Conservation (phyloP, 2,888 invertebrate species). For the Lepidochitona cinerea region DNA sequence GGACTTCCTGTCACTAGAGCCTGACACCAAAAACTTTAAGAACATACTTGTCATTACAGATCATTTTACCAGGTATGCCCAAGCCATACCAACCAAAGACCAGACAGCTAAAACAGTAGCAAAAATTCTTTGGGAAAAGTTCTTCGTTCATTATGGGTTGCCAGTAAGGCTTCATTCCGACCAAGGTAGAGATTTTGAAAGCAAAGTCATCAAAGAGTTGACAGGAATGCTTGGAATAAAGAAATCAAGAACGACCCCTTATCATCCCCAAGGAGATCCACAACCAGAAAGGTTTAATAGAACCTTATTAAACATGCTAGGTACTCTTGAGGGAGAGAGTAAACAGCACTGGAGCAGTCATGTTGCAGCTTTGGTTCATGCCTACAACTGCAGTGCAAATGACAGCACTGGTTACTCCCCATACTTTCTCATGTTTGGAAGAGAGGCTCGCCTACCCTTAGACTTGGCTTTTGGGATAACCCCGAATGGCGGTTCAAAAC, state of each 20-base stretch:
- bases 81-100: slow-evolving; percentile 24
- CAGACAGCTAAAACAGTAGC: slow-evolving; percentile 28
- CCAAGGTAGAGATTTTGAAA: slow-evolving; percentile 28
- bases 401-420: slow-evolving; percentile 23
- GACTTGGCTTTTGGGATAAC: slow-evolving; percentile 8
- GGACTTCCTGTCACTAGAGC: slow-evolving; percentile 16
- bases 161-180: slow-evolving; percentile 23
- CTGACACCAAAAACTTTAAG: slow-evolving; percentile 17
- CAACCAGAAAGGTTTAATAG: slow-evolving; percentile 24
- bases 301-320: slow-evolving; percentile 23
- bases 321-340: slow-evolving; percentile 18
- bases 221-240: slow-evolving; percentile 13
- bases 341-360: slow-evolving; percentile 20
- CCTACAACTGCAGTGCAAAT: slow-evolving; percentile 24
- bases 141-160: slow-evolving; percentile 28
- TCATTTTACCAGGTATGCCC: slow-evolving; percentile 26
- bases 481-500: no score
- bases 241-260: slow-evolving; percentile 26
- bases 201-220: slow-evolving; percentile 23
- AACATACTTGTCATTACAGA: slow-evolving; percentile 31
- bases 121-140: slow-evolving; percentile 23
- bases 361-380: slow-evolving; percentile 15
- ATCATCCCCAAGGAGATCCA: slow-evolving; percentile 21
- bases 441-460: slow-evolving; percentile 14
- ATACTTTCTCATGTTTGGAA: slow-evolving; percentile 24